Evolutionary conservation across 2,888 invertebrate species (phyloP), one percentile per base, ranked within the genome.

Genomic region (Mythimna albipuncta): DNA sequence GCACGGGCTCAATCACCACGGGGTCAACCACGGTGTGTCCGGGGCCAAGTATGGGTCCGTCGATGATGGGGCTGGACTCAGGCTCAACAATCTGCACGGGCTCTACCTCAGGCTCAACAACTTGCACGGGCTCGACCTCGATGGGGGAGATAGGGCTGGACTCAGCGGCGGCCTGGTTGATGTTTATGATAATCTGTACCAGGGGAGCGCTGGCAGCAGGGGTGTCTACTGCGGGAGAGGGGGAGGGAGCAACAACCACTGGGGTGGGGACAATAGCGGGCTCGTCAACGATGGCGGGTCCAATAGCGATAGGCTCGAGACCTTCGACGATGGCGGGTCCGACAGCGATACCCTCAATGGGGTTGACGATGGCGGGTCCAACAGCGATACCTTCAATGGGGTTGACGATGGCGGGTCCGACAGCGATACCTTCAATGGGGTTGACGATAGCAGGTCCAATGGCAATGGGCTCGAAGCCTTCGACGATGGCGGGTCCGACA

Each of bases 161-260:
- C 21, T 69, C 79, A 32, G 78, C 76, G 21, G 84, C 80, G 26
- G 84, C 82, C 70, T 85, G 72, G 75, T 86, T 85, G 75, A 89
- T 85, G 87, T 89, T 91, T 79, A 90, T 64, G 87, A 90, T 87
- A 81, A 91, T 89, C 83, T 90, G 89, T 35, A 90, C 87, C 35
- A 89, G 83, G 35, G 88, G 87, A 70, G 85, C 67, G 71, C 68
- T 70, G 69, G 69, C 64, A 63, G 85, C 62, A 59, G 35, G 26
- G 57, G 2, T 32, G 0, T n/a, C 50, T 9, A 52, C 50, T 0
- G 6, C 55, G 38, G 59, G 81, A n/a, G 62, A 67, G 50, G 73
- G 50, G 19, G 16, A n/a, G 50, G 50, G 50, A 52, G 50, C 50
- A 52, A 52, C n/a, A 52, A 71, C 84, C 59, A 81, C 69, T 47